phyloP scores from a whole-genome alignment of 1,140 invertebrate species.

The Leptoteleia sp. region DNA sequence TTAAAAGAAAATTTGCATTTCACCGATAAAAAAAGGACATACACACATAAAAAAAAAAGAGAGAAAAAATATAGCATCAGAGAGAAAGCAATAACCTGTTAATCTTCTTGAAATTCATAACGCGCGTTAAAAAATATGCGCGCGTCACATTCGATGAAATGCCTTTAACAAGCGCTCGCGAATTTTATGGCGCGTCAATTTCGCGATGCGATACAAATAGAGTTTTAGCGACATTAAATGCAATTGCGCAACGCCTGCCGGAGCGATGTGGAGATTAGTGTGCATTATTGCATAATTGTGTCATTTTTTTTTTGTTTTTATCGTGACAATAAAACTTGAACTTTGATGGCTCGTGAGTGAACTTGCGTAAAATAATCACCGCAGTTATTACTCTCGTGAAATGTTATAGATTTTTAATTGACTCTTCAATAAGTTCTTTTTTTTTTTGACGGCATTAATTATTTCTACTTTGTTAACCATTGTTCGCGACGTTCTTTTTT shows the following conservation, averaged over 20 bases:
- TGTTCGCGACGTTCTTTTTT: too few species aligned
- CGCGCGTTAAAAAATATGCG: constrained; percentile 6
- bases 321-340: constrained; percentile 27
- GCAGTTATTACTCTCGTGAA: constrained; percentile 15
- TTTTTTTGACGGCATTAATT: neutral
- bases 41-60: too few species aligned
- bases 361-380: constrained; percentile 2
- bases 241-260: constrained; percentile 33
- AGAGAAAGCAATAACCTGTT: too few species aligned
- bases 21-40: too few species aligned
- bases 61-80: too few species aligned
- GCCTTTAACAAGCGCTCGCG: constrained; percentile 11
- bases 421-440: neutral
- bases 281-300: constrained; percentile 41
- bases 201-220: constrained; percentile 38
- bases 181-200: constrained; percentile 37
- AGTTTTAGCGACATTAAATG: constrained; percentile 43
- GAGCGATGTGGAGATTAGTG: constrained; percentile 17
- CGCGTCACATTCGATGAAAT: constrained; percentile 24
- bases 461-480: too few species aligned
- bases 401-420: constrained; percentile 27
- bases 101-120: neutral
- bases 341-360: constrained; percentile 11
- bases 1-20: too few species aligned
- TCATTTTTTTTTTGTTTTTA: constrained; percentile 45